phyloP scores from a whole-genome alignment of 2,888 invertebrate genomes.

The Corbicula japonica region DNA sequence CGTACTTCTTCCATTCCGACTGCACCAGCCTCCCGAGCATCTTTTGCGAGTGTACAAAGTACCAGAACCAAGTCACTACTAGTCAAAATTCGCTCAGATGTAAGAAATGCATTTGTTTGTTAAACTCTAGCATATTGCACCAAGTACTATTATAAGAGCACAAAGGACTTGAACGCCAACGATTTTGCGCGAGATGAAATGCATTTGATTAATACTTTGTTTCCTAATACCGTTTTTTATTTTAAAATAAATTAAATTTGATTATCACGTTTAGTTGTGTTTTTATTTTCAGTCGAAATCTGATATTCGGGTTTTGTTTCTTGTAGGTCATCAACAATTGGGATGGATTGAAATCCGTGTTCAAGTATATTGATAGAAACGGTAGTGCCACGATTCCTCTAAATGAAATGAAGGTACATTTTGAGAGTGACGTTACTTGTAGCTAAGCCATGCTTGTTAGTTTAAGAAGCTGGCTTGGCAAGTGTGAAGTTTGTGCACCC shows the following conservation, averaged over 20 bases:
- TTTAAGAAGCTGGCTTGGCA: too few relatives aligned
- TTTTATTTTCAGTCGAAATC: not conserved
- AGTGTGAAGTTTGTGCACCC: too few relatives aligned
- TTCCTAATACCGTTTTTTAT: too few relatives aligned
- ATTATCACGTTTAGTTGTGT: too few relatives aligned
- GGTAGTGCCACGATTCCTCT: slow-evolving; percentile 70
- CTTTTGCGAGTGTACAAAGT: slow-evolving; percentile 64
- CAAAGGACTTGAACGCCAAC: too few relatives aligned
- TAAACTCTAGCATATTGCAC: too few relatives aligned
- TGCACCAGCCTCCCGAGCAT: slow-evolving; percentile 56
- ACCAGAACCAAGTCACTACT: slow-evolving; percentile 67
- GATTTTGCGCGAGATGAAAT: too few relatives aligned
- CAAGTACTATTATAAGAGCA: too few relatives aligned
- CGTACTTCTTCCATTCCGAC: slow-evolving; percentile 50
- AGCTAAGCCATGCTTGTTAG: too few relatives aligned
- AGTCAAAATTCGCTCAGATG: slow-evolving; percentile 71
- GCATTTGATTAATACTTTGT: too few relatives aligned
- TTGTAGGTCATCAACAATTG: slow-evolving; percentile 75
- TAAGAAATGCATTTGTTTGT: slow-evolving; percentile 45
- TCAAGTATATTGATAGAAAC: slow-evolving; percentile 73
- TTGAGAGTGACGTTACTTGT: too few relatives aligned
- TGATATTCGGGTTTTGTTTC: not conserved
- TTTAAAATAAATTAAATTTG: too few relatives aligned
- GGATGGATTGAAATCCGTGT: slow-evolving; percentile 75
- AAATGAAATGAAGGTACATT: slow-evolving; percentile 72